Base-by-base conservation (phyloP, 2,113 vertebrate species). In the Ciconia maguari region DNA sequence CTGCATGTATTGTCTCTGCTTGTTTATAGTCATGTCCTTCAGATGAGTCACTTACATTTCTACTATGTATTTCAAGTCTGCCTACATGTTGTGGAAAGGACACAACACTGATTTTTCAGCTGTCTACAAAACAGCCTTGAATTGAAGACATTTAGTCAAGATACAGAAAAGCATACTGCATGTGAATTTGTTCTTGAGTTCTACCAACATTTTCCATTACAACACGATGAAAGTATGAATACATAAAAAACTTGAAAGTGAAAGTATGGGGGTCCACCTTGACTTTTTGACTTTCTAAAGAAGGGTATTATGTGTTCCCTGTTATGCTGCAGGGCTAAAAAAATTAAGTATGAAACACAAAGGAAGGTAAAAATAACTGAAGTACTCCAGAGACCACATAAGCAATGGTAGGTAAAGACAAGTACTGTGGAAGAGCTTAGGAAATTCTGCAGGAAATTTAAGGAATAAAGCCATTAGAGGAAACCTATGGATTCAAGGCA, bases 261-360 rank as follows among this genome's bases (percentile, higher is more conserved):
- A 52, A 91, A 76, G 3, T 70, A 27, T n/a, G 8, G 11, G 6
- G 1, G 13, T 11, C 24, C 2, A 29, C 9, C 10, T 64, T 70
- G 18, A 62, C 3, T 42, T 76, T 92, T 58, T 86, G 4, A 18
- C 11, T 94, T 90, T 49, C 46, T 61, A 65, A 60, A 69, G 13
- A 55, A 66, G 12, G 41, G 34, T 38, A 51, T 27, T 54, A 18
- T 57, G 6, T 34, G 4, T 22, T 88, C 13, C 41, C 27, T 62
- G 6, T 17, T 62, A 41, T 4, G 4, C 8, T 60, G 2, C 16
- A 29, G 36, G 12, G 3, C 0, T 1, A 46, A 70, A 60, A 68
- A 21, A 15, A 13, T 16, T 7, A 85, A 44, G 3, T 11, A 52
- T 2, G 7, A 61, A 32, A 36, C 5, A 66, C 6, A 71, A 66